Evolutionary conservation across 23 tunicate species (phyloP), one percentile per base, ranked within the genome.

Genomic region (Diplosoma virens): DNA sequence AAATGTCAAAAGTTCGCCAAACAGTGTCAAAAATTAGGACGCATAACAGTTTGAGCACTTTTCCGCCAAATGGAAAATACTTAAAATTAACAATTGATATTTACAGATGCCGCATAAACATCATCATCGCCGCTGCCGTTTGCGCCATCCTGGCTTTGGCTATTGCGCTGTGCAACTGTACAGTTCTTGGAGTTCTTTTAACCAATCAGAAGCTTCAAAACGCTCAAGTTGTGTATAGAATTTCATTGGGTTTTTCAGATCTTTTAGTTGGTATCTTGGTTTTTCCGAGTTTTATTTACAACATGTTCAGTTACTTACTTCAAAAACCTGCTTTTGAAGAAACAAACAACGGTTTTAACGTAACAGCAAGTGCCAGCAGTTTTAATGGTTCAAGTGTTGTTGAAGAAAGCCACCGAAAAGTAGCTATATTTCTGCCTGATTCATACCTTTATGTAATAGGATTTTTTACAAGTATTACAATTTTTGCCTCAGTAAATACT

Each of bases 71-170:
- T n/a, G n/a, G n/a, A n/a, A n/a, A n/a, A n/a, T n/a, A n/a, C n/a
- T n/a, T n/a, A n/a, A n/a, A n/a, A n/a, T n/a, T n/a, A n/a, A n/a
- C n/a, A n/a, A n/a, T n/a, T n/a, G n/a, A n/a, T 7, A 11, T 70
- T 86, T 86, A 11, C 82, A 87, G 93, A 20, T 87, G 93, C 67
- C 81, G 64, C 2, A 7, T 76, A 37, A 84, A 82, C 53, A 67
- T 87, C 33, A 31, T 59, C 3, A 64, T 75, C 2, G 33, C 56
- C 16, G 59, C 61, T 33, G 67, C 75, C 0, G 29, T 81, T 28
- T 54, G 63, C 26, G 80, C 32, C 32, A 14, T 85, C 14, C 81
- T 87, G 5, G 93, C 82, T 14, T 29, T 87, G 0, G 71, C 68
- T 0, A 75, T 64, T 5, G 25, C 65, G 34, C 28, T 79, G 9